Base-by-base conservation (phyloP, 1,140 invertebrate genomes). In the Triops cancriformis region DNA sequence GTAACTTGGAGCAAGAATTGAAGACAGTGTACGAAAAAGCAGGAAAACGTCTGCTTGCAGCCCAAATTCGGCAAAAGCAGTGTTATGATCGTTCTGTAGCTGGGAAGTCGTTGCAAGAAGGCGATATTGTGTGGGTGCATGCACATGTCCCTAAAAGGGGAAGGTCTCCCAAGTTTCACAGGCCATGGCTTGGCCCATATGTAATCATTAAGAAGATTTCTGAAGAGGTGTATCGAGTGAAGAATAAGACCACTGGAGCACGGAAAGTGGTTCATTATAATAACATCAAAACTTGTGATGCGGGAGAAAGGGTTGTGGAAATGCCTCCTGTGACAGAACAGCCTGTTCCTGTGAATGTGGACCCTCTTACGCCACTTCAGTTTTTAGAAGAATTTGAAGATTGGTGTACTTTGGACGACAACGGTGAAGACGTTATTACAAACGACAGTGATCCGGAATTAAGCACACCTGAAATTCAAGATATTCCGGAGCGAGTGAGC, bases 71-170 rank as follows among this genome's bases (percentile, higher is more conserved):
- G 42, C 26, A 5, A 11, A 75, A 75, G 4, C 23, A n/a, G 42
- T 23, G 1, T 4, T 5, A 75, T 42, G 74, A 75, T 37, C 28
- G 42, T n/a, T 1, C n/a, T 42, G 1, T 42, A 7, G n/a, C 74
- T 28, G 74, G 42, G 28, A 28, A 23, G n/a, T 12, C 28, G 0
- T 75, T 75, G 26, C 23, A 37, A 26, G 28, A 26, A 12, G 74
- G 74, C n/a, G 74, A 75, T 37, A 23, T 37, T n/a, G 74, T 75
- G 28, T 75, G 28, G 31, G 28, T 75, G 23, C 74, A 75, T 3
- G n/a, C 23, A 11, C n/a, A 18, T 28, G 74, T 75, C 12, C 28
- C 42, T 23, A 28, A 1, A n/a, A 26, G 28, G 28, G 42, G 28
- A 28, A 28, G 4, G n/a, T 26, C n/a, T 37, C 28, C 28, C 10